Evolutionary conservation across 2,888 invertebrate species (phyloP), one percentile per base, ranked within the genome.

Genomic region (Fragum sueziense): DNA sequence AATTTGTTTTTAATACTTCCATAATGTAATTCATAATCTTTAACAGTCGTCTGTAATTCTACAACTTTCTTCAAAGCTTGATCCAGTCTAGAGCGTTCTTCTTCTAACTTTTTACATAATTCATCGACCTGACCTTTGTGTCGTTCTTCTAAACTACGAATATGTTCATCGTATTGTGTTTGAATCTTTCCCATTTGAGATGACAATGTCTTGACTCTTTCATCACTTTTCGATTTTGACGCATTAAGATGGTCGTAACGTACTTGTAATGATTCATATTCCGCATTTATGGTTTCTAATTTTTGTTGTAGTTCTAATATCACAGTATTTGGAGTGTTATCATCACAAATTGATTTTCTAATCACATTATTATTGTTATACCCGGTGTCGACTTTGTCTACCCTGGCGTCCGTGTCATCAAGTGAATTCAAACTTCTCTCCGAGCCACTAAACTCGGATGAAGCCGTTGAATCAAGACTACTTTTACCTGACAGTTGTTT

Each of bases 41-140:
- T 86, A 14, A 91, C 70, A 65, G 90, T 84, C 25, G 85, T 73
- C 75, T 91, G 90, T n/a, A 92, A 76, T 4, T 78, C 75, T 9
- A 91, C 82, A 7, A 90, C 86, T 70, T 86, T 81, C 20, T 85
- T 78, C 41, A 92, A 88, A 37, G 91, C 91, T 27, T 90, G 87
- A 25, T 86, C 86, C 29, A 86, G 85, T n/a, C 88, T 85, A 4
- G 70, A 57, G 37, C 82, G 86, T 80, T 92, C 91, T n/a, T 75
- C 79, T 20, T 87, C 85, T 52, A 92, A 61, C 69, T 89, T 88
- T 20, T 74, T 59, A 37, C 84, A 81, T 33, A 91, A 71, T 17
- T 87, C 86, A 22, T 84, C 68, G 17, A 88, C 41, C 57, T 88
- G 78, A n/a, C 61, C 71, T 70, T 84, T 80, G 74, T 87, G 82